Evolutionary conservation across 2,888 invertebrate species (phyloP).

Genomic region (Heliconius cydno): DNA sequence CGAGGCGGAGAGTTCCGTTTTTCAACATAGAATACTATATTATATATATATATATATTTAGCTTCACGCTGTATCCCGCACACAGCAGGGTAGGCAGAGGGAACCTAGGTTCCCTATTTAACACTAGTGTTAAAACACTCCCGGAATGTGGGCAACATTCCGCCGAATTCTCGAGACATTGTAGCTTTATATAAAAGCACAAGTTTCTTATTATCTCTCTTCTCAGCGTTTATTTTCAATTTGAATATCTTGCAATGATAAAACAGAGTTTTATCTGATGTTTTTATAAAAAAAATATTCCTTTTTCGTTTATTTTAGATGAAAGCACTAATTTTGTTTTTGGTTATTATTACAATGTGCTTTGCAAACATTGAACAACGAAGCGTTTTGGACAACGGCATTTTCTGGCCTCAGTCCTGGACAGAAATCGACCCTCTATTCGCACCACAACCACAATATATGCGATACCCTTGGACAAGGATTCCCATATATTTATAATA

Average conservation of each 20-base stretch:
- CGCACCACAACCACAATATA: slow-evolving; percentile 6
- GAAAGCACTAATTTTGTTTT: neutral
- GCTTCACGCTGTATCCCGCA: neutral
- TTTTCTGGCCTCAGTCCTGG: slow-evolving; percentile 7
- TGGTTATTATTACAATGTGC: neutral
- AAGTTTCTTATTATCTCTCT: too few relatives aligned
- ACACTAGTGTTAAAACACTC: too few relatives aligned
- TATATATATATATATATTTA: too few relatives aligned
- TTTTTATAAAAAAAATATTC: neutral
- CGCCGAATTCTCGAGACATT: too few relatives aligned
- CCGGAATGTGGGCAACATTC: too few relatives aligned
- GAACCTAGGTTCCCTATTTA: too few relatives aligned
- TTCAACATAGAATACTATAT: neutral
- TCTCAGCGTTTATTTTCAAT: neutral
- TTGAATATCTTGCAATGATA: neutral
- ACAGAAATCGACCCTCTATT: neutral
- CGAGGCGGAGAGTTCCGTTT: neutral
- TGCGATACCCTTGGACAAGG: neutral
- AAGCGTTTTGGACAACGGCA: neutral
- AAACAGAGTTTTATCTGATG: neutral
- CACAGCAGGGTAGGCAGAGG: too few relatives aligned
- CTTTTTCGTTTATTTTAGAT: neutral
- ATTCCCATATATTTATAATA: neutral
- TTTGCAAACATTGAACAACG: neutral
- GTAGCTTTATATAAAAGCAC: too few relatives aligned